Conservation (phyloP, 1,140 invertebrate genomes). For the Lasaia peninsularis region DNA sequence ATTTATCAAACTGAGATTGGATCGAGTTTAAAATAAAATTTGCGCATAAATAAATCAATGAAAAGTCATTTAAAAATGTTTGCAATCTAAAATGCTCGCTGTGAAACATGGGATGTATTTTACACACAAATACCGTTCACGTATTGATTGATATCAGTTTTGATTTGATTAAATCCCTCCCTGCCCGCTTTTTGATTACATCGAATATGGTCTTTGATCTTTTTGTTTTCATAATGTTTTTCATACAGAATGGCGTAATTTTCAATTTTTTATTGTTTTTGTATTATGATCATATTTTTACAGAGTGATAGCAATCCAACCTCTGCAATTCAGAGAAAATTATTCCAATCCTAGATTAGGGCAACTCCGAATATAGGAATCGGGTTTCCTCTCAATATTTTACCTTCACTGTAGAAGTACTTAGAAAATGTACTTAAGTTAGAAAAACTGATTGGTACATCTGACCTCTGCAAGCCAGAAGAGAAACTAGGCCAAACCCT, state of each 20-base stretch:
- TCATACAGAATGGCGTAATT: background rate
- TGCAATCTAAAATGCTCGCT: constrained; percentile 27
- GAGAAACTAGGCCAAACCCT: no score
- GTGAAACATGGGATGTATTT: constrained; percentile 25
- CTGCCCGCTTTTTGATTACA: constrained; percentile 18
- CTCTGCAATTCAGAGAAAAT: no score
- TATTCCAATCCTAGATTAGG: no score
- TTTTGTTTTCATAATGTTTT: background rate
- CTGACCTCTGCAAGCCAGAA: no score
- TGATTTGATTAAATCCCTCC: constrained; percentile 31
- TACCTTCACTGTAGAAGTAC: no score
- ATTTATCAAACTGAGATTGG: background rate
- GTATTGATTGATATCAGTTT: constrained; percentile 37
- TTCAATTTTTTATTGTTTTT: background rate
- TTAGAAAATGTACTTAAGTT: no score
- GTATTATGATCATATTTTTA: no score
- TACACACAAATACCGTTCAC: constrained; percentile 32
- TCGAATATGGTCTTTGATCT: constrained; percentile 2
- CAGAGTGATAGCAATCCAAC: no score
- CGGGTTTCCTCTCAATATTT: no score
- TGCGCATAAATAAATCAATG: constrained; percentile 24
- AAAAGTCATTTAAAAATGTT: constrained; percentile 24
- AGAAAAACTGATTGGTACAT: no score
- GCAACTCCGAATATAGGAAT: no score
- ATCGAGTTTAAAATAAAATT: constrained; percentile 2